Base-by-base conservation (phyloP, 2,797 vertebrate species). In the Ctenopoma multispine region DNA sequence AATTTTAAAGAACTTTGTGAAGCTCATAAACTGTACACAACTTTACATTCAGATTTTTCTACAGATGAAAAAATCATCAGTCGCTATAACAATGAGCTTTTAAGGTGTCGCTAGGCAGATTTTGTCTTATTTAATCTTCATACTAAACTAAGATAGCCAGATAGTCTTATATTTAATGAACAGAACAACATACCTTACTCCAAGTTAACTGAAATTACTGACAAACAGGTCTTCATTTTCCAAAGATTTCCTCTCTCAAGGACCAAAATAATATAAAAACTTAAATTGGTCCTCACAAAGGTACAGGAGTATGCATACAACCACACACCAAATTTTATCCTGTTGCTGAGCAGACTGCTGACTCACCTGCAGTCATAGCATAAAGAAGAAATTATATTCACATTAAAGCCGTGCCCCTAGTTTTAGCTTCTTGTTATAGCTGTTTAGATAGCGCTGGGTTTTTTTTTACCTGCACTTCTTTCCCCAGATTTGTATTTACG, bases 351-450 rank as follows among this genome's bases (percentile, higher is more conserved):
- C 46, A 77, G 54, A 56, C 51, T 51, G 57, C 69, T 68, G 77
- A 83, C 73, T 80, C 69, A 85, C 76, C 76, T 77, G 60, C 68
- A 74, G 46, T 72, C 56, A 75, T 10, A 67, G 73, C 63, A 64
- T 75, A 74, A 48, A 62, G 20, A 65, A 62, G 17, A 79, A 40
- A 74, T 71, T 21, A 56, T 50, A 53, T 69, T 81, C 34, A 75
- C 46, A 53, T 58, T 40, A 50, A 24, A 56, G 43, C 29, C 64
- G 57, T 60, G 48, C 21, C 50, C 41, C 23, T 20, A 20, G 44
- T 48, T 71, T 65, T 6, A 50, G 44, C n/a, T 21, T 51, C 54
- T 59, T 24, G 14, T 63, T 17, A 41, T 50, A 27, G 41, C 31
- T 69, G 20, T 55, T 72, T 74, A 71, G 5, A 60, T 47, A 50